Conservation (phyloP, 2,113 vertebrate genomes). For the Aegotheles bennettii region DNA sequence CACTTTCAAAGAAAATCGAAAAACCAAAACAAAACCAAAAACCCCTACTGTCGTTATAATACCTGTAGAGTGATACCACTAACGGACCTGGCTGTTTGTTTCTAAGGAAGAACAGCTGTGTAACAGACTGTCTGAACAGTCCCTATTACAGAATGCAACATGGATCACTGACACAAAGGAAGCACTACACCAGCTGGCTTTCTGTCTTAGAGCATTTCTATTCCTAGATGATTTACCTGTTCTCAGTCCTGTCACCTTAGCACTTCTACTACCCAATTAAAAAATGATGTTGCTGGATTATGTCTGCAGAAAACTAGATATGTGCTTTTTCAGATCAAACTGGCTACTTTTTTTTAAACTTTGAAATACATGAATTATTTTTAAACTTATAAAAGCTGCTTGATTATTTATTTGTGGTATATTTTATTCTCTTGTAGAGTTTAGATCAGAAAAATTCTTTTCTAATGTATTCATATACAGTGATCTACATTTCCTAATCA, state of each 20-base stretch:
- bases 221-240: conserved; percentile 84
- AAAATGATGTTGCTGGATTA: conserved; percentile 65
- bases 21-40: neutral
- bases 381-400: conserved; percentile 77
- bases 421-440: conserved; percentile 76
- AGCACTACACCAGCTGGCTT: conserved; percentile 77
- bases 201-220: conserved; percentile 69
- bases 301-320: conserved; percentile 64
- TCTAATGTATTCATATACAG: conserved; percentile 78
- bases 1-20: neutral
- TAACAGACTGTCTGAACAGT: conserved; percentile 78
- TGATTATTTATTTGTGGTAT: conserved; percentile 83
- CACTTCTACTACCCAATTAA: conserved; percentile 73
- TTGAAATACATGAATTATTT: conserved; percentile 72
- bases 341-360: conserved; percentile 63
- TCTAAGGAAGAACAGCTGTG: conserved; percentile 82
- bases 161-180: conserved; percentile 74
- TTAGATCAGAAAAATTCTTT: conserved; percentile 76
- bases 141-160: conserved; percentile 67
- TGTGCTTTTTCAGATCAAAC: conserved; percentile 65
- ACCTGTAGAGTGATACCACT: conserved; percentile 76
- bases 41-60: conserved; percentile 52
- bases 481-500: conserved; percentile 82
- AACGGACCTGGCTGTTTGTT: conserved; percentile 80
- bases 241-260: conserved; percentile 78